Base-by-base conservation (phyloP, 1,140 invertebrate species). In the Aphaenogaster ashmeadi region DNA sequence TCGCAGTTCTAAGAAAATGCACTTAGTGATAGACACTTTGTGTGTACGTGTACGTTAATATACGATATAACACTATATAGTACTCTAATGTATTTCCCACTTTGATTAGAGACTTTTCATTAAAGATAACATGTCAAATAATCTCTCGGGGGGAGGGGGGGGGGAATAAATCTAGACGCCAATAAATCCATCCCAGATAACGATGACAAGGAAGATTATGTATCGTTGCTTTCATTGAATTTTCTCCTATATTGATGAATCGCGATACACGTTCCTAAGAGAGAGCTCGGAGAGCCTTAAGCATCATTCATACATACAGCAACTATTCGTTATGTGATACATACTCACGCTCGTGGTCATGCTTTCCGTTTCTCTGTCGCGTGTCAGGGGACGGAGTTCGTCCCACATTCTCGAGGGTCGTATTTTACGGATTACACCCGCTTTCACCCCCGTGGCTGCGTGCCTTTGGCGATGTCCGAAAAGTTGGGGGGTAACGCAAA, bases 141-240 rank as follows among this genome's bases (percentile, higher is more conserved):
- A 64, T 15, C 21, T 50, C 41, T 41, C 13, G 7, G 0, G 6
- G 21, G 21, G 21, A 44, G 3, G 27, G n/a, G n/a, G n/a, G n/a
- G 27, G 27, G 27, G 27, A 27, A 27, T 79, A 47, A 79, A 79
- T 64, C 27, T 56, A 66, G 18, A 66, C 27, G 3, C 7, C 60
- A 79, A 66, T 79, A 79, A 79, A 79, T 79, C 60, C 33, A 79
- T 79, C 11, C 1, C 27, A n/a, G 60, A 36, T 79, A 66, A 79
- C 44, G 38, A 79, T 64, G 58, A 66, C 56, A 18, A 3, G 38
- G 62, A 36, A 79, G 18, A 66, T 66, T 64, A 66, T 60, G 38
- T 75, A 75, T 64, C 38, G 41, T 18, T 66, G 18, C 27, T 36
- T 66, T 66, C 60, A 79, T 50, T 47, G 77, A 79, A 50, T 79